Base-by-base conservation (phyloP, 1,140 invertebrate species). In the Cheumatopsyche charites region DNA sequence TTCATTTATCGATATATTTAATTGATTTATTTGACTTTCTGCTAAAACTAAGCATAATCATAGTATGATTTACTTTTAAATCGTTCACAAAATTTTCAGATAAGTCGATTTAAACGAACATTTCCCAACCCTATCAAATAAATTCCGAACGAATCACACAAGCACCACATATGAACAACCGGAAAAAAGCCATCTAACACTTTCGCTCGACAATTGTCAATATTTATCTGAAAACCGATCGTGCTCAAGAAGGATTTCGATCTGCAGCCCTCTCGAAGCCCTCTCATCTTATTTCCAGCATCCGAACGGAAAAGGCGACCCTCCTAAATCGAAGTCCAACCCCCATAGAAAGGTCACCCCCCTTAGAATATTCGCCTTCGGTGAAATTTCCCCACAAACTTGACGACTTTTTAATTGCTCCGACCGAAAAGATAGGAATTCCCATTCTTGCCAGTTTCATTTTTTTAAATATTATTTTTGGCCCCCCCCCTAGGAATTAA, bases 381-480 rank as follows among this genome's bases (percentile, higher is more conserved):
- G 41, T 5, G 41, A 42, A 13, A 17, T 2, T 19, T 58, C 55
- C 19, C 21, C 19, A 2, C 17, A 23, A 13, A 23, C 21, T 47
- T 66, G 41, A 66, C 43, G 63, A 66, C n/a, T 66, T 66, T 47
- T 43, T 66, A 66, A 66, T 66, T 66, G 42, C 63, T 15, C 12
- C 55, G 12, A 13, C 23, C 12, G 55, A 9, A n/a, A 3, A 36
- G 29, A 36, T 36, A 9, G 29, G 11, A 25, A 21, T 21, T 11
- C 11, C 13, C 13, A 12, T 47, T 47, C 15, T 42, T 12, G 12
- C 5, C 41, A 5, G 41, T 42, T 42, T 3, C 15, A 47, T 47
- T 3, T 4, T 47, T 3, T 47, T 13, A 0, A 25, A 23, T 25
- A 21, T 58, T 58, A 25, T 11, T 58, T 58, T 17, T 15, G 9